phyloP scores from a whole-genome alignment of 1,140 invertebrate species.

The Rhopalosiphum maidis region DNA sequence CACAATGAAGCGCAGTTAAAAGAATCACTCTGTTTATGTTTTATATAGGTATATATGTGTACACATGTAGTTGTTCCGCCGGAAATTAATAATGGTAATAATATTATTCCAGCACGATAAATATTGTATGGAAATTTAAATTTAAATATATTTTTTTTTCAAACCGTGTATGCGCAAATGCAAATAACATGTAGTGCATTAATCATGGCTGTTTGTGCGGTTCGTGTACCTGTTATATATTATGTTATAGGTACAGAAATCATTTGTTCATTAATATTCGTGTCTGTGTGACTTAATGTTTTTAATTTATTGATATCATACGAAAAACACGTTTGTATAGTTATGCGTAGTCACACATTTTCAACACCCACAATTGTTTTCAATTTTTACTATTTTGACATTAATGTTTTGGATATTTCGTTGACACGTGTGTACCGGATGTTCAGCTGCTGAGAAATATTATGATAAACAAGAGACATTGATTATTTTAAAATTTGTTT shows the following conservation, averaged over 20 bases:
- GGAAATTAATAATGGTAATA: neutral
- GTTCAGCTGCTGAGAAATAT: neutral
- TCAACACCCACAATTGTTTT: neutral
- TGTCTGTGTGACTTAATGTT: neutral
- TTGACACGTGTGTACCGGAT: neutral
- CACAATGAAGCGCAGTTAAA: neutral
- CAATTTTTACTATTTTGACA: neutral
- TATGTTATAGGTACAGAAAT: neutral
- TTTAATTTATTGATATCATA: conserved; percentile 2
- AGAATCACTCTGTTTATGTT: neutral
- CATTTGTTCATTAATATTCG: neutral
- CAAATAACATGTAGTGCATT: neutral
- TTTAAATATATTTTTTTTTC: neutral
- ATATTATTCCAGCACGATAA: neutral
- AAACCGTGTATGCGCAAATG: neutral
- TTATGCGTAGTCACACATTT: neutral
- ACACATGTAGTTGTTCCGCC: neutral
- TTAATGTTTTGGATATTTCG: neutral
- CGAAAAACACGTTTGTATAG: neutral
- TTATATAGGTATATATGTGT: neutral
- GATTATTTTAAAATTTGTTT: neutral
- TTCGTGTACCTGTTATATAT: neutral
- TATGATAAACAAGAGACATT: neutral
- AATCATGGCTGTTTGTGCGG: neutral
- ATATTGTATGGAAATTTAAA: neutral